Base-by-base conservation (phyloP, 2,888 invertebrate species). In the Eulithis prunata region DNA sequence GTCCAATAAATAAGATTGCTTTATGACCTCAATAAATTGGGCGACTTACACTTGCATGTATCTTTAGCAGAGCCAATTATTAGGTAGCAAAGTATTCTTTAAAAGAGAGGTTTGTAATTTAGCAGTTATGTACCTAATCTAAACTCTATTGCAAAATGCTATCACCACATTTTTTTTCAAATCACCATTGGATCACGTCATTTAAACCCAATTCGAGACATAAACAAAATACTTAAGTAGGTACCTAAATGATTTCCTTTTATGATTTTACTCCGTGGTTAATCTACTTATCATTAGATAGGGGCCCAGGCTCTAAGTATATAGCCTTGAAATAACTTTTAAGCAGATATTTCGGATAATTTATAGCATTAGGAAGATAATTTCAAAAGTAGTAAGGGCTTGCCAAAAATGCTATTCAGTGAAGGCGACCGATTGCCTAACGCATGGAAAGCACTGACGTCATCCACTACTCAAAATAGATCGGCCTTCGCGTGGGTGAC, bases 401-500 rank as follows among this genome's bases (percentile, higher is more conserved):
- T 70, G 68, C 64, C 68, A 66, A 66, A 65, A 68, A 64, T 46
- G 59, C 62, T 66, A 49, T 62, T 68, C 56, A 45, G 46, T 45
- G 49, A 64, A 56, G 64, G 53, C 63, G 67, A 47, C 10, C 45
- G 76, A 70, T 77, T 71, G 75, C 73, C 75, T 79, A 82, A 80
- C 82, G 78, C 78, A 81, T 85, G 86, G 84, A 87, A 86, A 86
- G 82, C 77, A 47, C 75, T 87, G 87, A 89, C 86, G 88, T 87
- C 85, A 84, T 72, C 57, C 68, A 62, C 64, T 65, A 75, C 78
- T 83, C 71, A 83, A 88, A 89, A 90, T 90, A 90, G 75, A 80
- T 62, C 81, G 88, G 83, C 89, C 90, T 89, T 90, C 87, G 85
- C 73, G 68, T 79, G 75, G 82, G 79, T 85, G 85, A 87, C 85